phyloP scores from a whole-genome alignment of 2,797 vertebrate genomes.

The Podarcis lilfordi region DNA sequence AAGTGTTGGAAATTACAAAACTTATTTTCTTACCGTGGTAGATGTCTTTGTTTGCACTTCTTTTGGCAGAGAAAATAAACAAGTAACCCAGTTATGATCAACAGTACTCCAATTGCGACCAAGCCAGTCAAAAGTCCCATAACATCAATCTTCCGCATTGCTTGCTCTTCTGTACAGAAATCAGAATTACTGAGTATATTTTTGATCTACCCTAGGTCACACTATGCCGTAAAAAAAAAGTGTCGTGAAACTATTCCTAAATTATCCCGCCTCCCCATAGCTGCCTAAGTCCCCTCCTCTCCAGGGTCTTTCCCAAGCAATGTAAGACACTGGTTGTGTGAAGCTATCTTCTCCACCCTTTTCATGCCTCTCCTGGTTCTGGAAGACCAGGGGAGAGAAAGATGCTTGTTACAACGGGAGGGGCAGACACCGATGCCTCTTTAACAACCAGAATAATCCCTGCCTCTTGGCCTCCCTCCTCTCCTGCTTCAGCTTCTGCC shows the following conservation, averaged over 20 bases:
- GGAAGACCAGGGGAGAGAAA: no score
- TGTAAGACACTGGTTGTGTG: no score
- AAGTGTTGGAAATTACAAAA: not conserved
- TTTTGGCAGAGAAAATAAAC: constrained; percentile 88
- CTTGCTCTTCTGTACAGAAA: constrained; percentile 75
- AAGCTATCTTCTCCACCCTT: no score
- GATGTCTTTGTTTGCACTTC: constrained; percentile 78
- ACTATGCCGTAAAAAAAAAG: not conserved
- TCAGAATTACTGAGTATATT: not conserved
- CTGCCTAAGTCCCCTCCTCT: no score
- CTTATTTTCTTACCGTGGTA: constrained; percentile 79
- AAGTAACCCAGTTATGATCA: constrained; percentile 83
- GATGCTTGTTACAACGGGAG: no score
- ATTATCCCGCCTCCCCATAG: not conserved
- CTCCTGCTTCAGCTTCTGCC: no score
- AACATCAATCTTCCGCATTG: constrained; percentile 82
- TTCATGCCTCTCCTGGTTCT: no score
- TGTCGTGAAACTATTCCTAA: not conserved
- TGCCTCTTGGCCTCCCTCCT: no score
- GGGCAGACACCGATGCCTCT: no score
- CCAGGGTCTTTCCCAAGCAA: no score
- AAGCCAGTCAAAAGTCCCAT: constrained; percentile 89
- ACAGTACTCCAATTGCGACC: constrained; percentile 82
- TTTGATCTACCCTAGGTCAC: not conserved
- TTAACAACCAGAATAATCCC: no score